Conservation (phyloP, 2,113 vertebrate genomes). For the Gallinago media region DNA sequence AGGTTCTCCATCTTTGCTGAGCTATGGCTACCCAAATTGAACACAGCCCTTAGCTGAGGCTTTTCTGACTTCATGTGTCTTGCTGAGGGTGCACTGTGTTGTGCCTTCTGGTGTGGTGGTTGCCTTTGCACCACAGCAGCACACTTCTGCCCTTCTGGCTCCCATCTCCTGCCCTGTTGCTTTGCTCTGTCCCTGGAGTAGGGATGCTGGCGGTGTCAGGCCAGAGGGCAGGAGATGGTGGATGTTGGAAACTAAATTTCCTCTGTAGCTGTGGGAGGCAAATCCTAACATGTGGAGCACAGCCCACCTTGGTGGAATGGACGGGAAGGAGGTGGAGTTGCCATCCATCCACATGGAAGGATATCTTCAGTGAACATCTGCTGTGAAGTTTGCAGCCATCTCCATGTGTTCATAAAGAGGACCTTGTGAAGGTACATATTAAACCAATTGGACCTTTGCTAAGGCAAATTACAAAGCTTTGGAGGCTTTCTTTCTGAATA, state of each 20-base stretch:
- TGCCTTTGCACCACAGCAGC: not conserved
- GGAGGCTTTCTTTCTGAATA: not conserved
- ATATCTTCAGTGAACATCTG: not conserved
- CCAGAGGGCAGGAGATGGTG: not conserved
- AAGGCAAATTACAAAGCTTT: not conserved
- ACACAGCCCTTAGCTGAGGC: not conserved
- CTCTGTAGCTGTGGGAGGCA: not conserved
- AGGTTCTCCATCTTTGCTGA: not conserved
- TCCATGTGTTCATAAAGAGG: not conserved
- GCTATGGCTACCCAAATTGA: not conserved
- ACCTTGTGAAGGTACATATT: not conserved
- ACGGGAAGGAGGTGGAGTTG: not conserved
- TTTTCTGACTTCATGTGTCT: not conserved
- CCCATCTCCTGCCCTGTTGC: accelerated
- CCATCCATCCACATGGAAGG: not conserved
- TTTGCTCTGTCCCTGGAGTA: not conserved
- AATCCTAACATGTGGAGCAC: accelerated
- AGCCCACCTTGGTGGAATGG: not conserved
- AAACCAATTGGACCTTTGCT: not conserved
- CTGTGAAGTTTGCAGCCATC: not conserved
- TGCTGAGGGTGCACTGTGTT: not conserved
- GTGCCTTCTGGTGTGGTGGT: not conserved
- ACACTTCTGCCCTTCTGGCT: not conserved
- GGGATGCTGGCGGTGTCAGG: not conserved
- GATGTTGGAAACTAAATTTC: not conserved